Conservation (phyloP, 2,888 invertebrate genomes). For the Fragum fragum region DNA sequence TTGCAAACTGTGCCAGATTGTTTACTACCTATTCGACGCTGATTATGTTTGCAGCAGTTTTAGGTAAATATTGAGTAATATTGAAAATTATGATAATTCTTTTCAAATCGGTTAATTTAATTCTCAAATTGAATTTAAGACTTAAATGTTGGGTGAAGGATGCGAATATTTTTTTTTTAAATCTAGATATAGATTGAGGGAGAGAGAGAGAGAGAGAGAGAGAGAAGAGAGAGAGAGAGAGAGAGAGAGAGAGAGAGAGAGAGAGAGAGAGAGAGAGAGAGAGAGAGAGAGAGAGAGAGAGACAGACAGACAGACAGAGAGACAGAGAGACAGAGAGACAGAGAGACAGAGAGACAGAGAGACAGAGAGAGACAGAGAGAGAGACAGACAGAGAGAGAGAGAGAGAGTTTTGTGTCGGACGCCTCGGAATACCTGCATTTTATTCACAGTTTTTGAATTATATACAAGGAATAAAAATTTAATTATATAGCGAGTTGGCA, state of each 20-base stretch:
- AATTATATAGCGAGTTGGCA: no score
- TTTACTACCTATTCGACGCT: slow-evolving; percentile 45
- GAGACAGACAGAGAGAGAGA: background rate
- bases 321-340: background rate
- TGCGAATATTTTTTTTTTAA: no score
- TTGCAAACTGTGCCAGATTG: slow-evolving; percentile 49
- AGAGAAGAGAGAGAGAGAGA: background rate
- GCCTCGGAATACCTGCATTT: background rate
- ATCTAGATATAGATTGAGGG: background rate
- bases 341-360: slow-evolving; percentile 1
- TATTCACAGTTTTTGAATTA: no score
- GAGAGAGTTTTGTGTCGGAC: background rate
- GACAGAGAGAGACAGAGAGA: slow-evolving; percentile 21
- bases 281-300: slow-evolving; percentile 10
- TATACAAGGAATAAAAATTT: no score
- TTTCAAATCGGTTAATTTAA: no score
- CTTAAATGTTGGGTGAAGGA: no score
- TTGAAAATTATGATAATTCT: no score
- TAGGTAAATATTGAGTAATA: slow-evolving; percentile 50
- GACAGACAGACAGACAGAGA: background rate
- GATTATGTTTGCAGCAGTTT: slow-evolving; percentile 41
- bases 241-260: background rate
- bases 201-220: background rate
- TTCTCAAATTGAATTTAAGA: no score
- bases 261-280: slow-evolving; percentile 22